A percentile compares a stretch with the other conserved stretches of the same genome.
These are phyloP conservation scores for Cydia fagiglandana DNA, from an alignment of 1,140 invertebrate genomes.

Conservation along the genomic window DNA sequence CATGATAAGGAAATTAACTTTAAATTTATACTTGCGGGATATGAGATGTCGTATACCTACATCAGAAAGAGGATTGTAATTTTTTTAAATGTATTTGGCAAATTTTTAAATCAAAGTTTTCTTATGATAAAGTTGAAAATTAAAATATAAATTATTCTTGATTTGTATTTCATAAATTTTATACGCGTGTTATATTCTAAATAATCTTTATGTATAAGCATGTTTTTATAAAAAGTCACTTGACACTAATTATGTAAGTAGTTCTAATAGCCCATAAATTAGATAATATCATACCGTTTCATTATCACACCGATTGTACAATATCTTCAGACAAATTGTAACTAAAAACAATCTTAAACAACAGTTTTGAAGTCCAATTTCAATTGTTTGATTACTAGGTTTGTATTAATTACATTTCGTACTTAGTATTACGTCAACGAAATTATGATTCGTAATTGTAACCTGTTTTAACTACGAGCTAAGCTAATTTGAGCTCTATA, in stretches of 20 bases:
- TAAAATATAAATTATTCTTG: too few species aligned
- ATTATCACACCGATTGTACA: constrained; percentile 3
- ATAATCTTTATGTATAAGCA: not conserved
- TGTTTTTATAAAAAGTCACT: too few species aligned
- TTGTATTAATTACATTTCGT: not conserved
- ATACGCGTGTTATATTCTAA: not conserved
- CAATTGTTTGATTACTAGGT: not conserved
- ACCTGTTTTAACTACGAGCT: not conserved
- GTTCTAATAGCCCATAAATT: not conserved
- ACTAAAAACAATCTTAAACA: not conserved
- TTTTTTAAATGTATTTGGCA: too few species aligned
- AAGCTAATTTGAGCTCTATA: not conserved
- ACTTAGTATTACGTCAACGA: constrained; percentile 12
- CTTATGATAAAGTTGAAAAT: too few species aligned
- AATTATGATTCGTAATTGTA: not conserved
- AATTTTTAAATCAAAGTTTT: too few species aligned
- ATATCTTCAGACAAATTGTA: not conserved
- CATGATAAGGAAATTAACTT: not conserved
- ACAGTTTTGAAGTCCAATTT: not conserved
- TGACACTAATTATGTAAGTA: not conserved
- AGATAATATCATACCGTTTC: not conserved
- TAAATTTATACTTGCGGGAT: not conserved
- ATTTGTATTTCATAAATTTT: too few species aligned
- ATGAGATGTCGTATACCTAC: too few species aligned
- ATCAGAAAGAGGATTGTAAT: too few species aligned